Base-by-base conservation (phyloP, 2,888 invertebrate species). In the Meliscaeva auricollis region DNA sequence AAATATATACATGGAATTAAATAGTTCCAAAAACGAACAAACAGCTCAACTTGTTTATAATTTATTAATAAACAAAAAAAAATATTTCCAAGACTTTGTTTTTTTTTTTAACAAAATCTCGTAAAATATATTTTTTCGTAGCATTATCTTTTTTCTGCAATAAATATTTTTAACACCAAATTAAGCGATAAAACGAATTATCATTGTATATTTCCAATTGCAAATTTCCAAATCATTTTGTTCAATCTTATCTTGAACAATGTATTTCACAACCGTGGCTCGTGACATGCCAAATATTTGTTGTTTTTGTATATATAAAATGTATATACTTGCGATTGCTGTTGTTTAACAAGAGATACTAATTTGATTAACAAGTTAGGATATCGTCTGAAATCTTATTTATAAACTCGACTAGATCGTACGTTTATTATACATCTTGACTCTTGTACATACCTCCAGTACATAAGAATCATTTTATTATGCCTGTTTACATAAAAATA, bases 201-300 rank as follows among this genome's bases (percentile, higher is more conserved):
- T 35, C 32, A 32, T 54, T 32, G 3, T 46, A 46, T 9, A 46
- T 8, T 46, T 46, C 15, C 17, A 32, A 32, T 56, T 56, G 17
- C 13, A 35, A 56, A 17, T 35, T 32, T 32, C 1, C 2, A 17
- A 2, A 56, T 2, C 35, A 3, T 1, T 32, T 32, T 13, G 13
- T 17, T 17, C 17, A 35, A 32, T 56, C 56, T 56, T 56, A 56
- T 56, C 56, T 35, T 15, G 7, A 30, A 17, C 56, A 15, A 56
- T 56, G 32, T 32, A 32, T 15, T 5, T 32, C 5, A 15, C 35
- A 11, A 3, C 3, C 17, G 11, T 6, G 35, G 35, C 17, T 11
- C 20, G 56, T 60, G 60, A 60, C 60, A 41, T 44, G 60, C 9
- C 9, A 60, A 44, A 44, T n/a, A n/a, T n/a, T 60, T 60, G 0